Evolutionary conservation across 2,113 vertebrate species (phyloP), one percentile per base, ranked within the genome.

Genomic region (Podiceps cristatus): DNA sequence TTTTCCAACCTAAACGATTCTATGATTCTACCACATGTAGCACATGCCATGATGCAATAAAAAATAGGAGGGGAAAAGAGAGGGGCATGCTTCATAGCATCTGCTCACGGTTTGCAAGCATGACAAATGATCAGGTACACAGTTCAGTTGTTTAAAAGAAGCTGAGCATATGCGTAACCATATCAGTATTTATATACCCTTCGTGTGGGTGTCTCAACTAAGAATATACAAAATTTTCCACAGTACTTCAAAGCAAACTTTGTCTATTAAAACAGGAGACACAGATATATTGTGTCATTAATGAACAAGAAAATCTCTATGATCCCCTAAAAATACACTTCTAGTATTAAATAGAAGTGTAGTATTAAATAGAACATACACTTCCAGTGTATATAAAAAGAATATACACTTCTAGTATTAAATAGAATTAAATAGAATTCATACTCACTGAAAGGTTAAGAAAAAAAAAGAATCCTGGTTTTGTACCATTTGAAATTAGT

Each of bases 11-110:
- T 42, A 42, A 42, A 42, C 13, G 42, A 42, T 42, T 42, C 42
- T 42, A 42, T 42, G 42, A 42, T 42, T 42, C 42, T 42, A 42
- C 42, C 42, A 12, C 10, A 10, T 0, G 0, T 19, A 42, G 20
- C 24, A 68, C 0, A 0, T 31, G 59, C 44, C 49, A 18, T 1
- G 20, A 49, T 0, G 3, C 19, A 77, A 29, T 27, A 55, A 80
- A 60, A 71, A 29, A 31, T 1, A 2, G 9, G 3, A 29, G 25
- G 7, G 24, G 5, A 2, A 2, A 64, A 49, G 18, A 50, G 3
- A 5, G 10, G 4, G 10, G 0, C 7, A 19, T 19, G 33, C 4
- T 55, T 59, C 56, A 60, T 24, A 73, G 25, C n/a, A n/a, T 72
- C 72, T 82, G 29, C 6, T 77, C 27, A 12, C 1, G 0, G 19